Evolutionary conservation across 2,797 vertebrate species (phyloP).

Genomic region (Leptatherina wallacei): DNA sequence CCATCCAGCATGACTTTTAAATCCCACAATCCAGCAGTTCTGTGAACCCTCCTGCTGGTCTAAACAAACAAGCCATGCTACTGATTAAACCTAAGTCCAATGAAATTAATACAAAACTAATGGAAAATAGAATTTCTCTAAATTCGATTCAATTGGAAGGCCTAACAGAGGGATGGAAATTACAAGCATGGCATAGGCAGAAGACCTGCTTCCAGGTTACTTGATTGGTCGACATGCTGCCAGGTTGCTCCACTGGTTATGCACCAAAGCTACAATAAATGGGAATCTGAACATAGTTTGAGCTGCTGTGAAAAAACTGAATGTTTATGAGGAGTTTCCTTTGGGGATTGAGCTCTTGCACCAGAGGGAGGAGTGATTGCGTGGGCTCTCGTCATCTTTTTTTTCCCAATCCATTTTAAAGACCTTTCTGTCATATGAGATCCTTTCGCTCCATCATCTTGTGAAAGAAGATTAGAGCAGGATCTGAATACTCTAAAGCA

Average conservation of each 20-base stretch:
- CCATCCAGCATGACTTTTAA: slow-evolving; percentile 58
- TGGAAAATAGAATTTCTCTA: slow-evolving; percentile 46
- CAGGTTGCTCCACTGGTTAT: slow-evolving; percentile 46
- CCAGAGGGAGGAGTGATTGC: slow-evolving; percentile 78
- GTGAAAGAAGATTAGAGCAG: slow-evolving; percentile 67
- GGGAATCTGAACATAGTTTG: slow-evolving; percentile 64
- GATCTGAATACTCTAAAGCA: slow-evolving; percentile 59
- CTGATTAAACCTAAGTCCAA: slow-evolving; percentile 54
- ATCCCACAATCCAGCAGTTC: slow-evolving; percentile 53
- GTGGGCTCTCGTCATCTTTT: slow-evolving; percentile 75
- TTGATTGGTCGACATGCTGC: slow-evolving; percentile 60
- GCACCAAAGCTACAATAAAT: slow-evolving; percentile 72
- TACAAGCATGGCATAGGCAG: slow-evolving; percentile 36
- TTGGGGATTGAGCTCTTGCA: slow-evolving; percentile 78
- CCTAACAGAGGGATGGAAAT: slow-evolving; percentile 40
- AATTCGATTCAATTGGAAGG: slow-evolving; percentile 47
- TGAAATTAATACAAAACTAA: slow-evolving; percentile 50
- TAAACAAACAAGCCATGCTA: slow-evolving; percentile 58
- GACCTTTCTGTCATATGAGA: slow-evolving; percentile 68
- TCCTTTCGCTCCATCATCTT: slow-evolving; percentile 65
- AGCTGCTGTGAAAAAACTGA: slow-evolving; percentile 68
- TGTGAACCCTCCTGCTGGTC: slow-evolving; percentile 46
- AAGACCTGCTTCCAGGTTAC: slow-evolving; percentile 64
- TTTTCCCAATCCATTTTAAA: slow-evolving; percentile 67
- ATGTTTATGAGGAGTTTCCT: slow-evolving; percentile 80